Evolutionary conservation across 2,888 invertebrate species (phyloP), one percentile per base, ranked within the genome.

Genomic region (Cephus spinipes): DNA sequence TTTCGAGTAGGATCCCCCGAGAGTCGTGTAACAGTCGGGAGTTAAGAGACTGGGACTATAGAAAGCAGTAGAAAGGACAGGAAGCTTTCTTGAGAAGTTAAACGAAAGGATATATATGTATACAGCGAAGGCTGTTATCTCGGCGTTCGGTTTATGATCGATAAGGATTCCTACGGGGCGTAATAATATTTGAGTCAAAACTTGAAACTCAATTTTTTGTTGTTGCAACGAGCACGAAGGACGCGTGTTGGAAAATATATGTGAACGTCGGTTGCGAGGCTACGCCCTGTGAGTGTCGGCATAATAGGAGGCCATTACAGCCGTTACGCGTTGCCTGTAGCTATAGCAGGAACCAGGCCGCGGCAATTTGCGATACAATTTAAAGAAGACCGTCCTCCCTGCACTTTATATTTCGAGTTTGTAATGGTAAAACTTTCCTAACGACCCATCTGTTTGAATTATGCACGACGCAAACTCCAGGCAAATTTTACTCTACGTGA

Each of bases 401-500:
- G 81, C 80, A 81, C 81, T 82, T 81, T 82, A 81, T 82, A 83
- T 88, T 88, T 87, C 81, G 85, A 85, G 85, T 84, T 83, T 86
- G 86, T 89, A 88, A 89, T 86, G 88, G 87, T 84, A 84, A 89
- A 89, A 89, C 88, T 89, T 89, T 86, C 84, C 86, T 88, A 89
- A 89, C 88, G 89, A 89, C 87, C 86, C 84, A 31, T 71, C 71
- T 31, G 31, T 71, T 85, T 90, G 88, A 88, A 87, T 88, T 88
- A 88, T 88, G 87, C 85, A 86, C 83, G 84, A 83, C 83, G 81
- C 84, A 83, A 71, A 11, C 30, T 33, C 40, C 31, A 77, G 79
- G 77, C 78, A 79, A 80, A 80, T 77, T 79, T 81, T 79, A 35
- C 76, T 69, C 73, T 77, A 78, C 80, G 81, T 80, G 79, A 79